Evolutionary conservation across 2,797 vertebrate genomes (phyloP), one percentile per base, ranked within the genome.

Genomic region (Diglossa cyanea): DNA sequence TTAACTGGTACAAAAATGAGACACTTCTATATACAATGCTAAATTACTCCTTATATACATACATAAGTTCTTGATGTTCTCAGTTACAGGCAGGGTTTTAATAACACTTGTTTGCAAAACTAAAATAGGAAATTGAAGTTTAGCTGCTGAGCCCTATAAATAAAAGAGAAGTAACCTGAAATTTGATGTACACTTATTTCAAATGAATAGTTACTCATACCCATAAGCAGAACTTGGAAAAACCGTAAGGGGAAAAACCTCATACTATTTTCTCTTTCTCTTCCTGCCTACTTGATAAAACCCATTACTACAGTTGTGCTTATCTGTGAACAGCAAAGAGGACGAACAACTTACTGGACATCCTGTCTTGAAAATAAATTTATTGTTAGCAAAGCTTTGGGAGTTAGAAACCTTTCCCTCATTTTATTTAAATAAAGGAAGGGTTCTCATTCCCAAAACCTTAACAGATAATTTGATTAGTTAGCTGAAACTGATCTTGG

Each of bases 381-480:
- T 91, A 2, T 86, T 86, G 65, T 50, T 96, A 91, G 94, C 90
- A 96, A 94, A 91, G 54, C 76, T 93, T 35, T 78, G 45, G 31
- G 60, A 97, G 76, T 78, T 93, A 92, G 88, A 91, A 96, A 93
- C 55, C 88, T 67, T 87, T 88, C 78, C 75, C 53, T 97, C 51
- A 4, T 79, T 96, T 97, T 75, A 85, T 93, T 97, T 97, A 95
- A 97, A 96, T 96, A 94, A 97, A 96, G 93, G 70, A 78, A 94
- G 78, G 60, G 45, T 95, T 96, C 92, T 97, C 74, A 90, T 97
- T 97, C 73, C 71, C 74, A 84, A 95, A 94, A 96, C 82, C 73
- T 82, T 88, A 91, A 77, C 62, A 96, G 94, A 96, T 97, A 96
- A 97, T 96, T 96, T 97, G 92, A 93, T 97, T 97, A 96, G 90